These are phyloP conservation scores for Crossocerus cetratus DNA, from an alignment of 2,888 invertebrate species.

Conservation along the genomic window DNA sequence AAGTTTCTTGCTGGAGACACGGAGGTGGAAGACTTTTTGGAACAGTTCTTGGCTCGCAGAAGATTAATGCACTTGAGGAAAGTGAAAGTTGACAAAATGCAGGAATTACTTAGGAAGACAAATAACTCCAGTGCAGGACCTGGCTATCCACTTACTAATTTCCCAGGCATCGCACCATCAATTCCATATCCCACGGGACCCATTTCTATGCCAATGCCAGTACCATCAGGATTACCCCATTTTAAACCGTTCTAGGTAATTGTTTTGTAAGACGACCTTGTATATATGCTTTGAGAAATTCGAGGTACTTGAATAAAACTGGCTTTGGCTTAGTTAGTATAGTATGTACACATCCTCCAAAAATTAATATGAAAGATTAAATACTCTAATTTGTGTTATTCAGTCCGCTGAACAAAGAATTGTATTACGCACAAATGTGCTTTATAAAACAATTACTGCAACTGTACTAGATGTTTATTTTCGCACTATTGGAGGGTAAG, in stretches of 20 bases:
- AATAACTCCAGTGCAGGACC: slow-evolving; percentile 63
- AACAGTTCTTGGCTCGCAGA: slow-evolving; percentile 88
- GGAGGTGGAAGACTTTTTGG: slow-evolving; percentile 88
- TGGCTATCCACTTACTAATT: slow-evolving; percentile 75
- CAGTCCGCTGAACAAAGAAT: too few relatives aligned
- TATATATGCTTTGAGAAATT: slow-evolving; percentile 8
- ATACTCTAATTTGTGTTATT: too few relatives aligned
- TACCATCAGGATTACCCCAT: slow-evolving; percentile 56
- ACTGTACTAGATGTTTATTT: too few relatives aligned
- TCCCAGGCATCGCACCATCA: slow-evolving; percentile 76
- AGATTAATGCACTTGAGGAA: slow-evolving; percentile 88
- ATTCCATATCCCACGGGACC: slow-evolving; percentile 86
- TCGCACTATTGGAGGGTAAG: too few relatives aligned
- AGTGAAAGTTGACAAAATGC: slow-evolving; percentile 96
- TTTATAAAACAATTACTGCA: too few relatives aligned
- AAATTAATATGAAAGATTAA: too few relatives aligned
- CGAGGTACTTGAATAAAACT: neutral
- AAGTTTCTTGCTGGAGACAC: slow-evolving; percentile 87
- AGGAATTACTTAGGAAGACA: slow-evolving; percentile 81
- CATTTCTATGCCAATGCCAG: slow-evolving; percentile 88
- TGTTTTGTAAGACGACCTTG: neutral
- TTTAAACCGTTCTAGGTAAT: slow-evolving; percentile 59
- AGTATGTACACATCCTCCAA: too few relatives aligned
- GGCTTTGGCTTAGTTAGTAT: too few relatives aligned
- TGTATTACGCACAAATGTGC: too few relatives aligned